Conservation (phyloP, 2,888 invertebrate species). For the Ectemnius lituratus region DNA sequence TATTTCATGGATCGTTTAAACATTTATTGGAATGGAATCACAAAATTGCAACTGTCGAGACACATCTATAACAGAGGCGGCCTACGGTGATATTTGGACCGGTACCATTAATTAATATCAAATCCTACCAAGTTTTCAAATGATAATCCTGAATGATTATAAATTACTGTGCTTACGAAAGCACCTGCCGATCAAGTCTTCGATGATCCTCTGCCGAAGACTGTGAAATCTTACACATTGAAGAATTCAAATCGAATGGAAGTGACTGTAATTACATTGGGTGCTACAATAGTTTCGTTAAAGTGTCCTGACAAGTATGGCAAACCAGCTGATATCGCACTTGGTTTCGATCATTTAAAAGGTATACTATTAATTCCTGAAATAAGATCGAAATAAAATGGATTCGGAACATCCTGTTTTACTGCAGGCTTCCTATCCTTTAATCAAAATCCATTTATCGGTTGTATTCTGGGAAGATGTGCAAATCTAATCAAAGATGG, state of each 20-base stretch:
- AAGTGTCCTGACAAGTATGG: slow-evolving; percentile 87
- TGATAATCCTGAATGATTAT: slow-evolving; percentile 4
- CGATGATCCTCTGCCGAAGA: slow-evolving; percentile 24
- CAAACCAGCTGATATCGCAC: slow-evolving; percentile 84
- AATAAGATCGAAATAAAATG: not conserved
- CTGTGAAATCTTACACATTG: slow-evolving; percentile 80
- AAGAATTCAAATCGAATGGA: slow-evolving; percentile 83
- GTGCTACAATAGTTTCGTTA: slow-evolving; percentile 88
- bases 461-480: slow-evolving; percentile 91
- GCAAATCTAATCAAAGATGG: slow-evolving; percentile 89
- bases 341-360: slow-evolving; percentile 89
- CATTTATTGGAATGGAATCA: slow-evolving; percentile 35
- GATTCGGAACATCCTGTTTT: not conserved
- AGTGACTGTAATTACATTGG: slow-evolving; percentile 86
- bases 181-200: slow-evolving; percentile 24
- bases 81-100: slow-evolving; percentile 63
- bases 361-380: slow-evolving; percentile 77
- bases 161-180: slow-evolving; percentile 25
- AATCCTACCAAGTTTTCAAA: not conserved
- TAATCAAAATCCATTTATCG: slow-evolving; percentile 87
- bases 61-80: slow-evolving; percentile 62
- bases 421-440: slow-evolving; percentile 83
- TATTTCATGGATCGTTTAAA: not conserved
- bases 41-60: slow-evolving; percentile 62
- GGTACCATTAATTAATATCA: slow-evolving; percentile 40